Evolutionary conservation across 1,140 invertebrate genomes (phyloP).

Genomic region (Portunus trituberculatus): DNA sequence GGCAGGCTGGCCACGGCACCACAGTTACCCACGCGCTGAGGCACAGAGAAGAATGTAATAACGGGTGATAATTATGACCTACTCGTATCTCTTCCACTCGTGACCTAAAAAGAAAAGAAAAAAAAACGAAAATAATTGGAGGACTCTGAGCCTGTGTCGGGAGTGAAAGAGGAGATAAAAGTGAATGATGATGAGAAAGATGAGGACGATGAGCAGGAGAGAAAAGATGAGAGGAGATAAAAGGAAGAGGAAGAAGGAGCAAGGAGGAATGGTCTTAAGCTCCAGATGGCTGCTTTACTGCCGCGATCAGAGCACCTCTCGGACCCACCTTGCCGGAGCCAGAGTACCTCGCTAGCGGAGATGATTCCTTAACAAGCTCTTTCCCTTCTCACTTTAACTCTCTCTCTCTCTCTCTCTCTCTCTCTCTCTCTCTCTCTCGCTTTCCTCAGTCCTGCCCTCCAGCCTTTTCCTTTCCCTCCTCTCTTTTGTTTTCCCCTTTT

Average conservation of each 20-base stretch:
- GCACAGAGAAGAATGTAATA: not conserved
- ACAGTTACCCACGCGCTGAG: not conserved
- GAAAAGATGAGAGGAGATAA: not conserved
- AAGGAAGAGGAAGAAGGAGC: not conserved
- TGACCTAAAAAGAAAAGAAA: not conserved
- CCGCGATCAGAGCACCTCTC: not conserved
- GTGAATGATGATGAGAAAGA: too few species aligned
- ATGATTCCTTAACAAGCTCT: constrained; percentile 13
- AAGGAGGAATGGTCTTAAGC: not conserved
- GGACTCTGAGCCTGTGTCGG: not conserved
- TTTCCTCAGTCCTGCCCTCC: not conserved
- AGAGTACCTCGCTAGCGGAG: not conserved
- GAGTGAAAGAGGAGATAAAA: not conserved
- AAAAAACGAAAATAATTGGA: not conserved
- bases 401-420: constrained; percentile 12
- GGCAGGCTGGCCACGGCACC: not conserved
- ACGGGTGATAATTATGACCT: not conserved
- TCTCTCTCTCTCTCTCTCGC: constrained; percentile 25
- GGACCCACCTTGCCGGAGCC: not conserved
- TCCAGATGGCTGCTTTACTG: not conserved
- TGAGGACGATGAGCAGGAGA: not conserved
- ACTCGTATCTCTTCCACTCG: not conserved
- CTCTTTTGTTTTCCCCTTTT: constrained; percentile 28
- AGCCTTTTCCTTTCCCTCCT: not conserved
- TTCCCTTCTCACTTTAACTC: not conserved